Evolutionary conservation across 2,888 invertebrate genomes (phyloP), one percentile per base, ranked within the genome.

Genomic region (Tyria jacobaeae): DNA sequence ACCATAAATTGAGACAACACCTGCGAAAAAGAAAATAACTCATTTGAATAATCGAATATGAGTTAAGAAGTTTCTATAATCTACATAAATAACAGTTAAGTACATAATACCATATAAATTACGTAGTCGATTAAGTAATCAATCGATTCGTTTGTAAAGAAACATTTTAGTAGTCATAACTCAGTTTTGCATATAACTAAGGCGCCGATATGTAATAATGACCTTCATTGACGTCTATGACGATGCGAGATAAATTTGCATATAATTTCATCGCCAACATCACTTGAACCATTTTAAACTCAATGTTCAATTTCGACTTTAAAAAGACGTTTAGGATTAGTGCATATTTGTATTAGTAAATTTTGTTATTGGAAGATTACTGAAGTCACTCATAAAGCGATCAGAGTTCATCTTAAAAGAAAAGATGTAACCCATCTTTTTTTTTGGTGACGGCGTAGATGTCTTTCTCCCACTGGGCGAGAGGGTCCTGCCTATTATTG

Each of bases 11-110:
- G 10, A 47, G 9, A 60, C 62, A 56, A 51, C 55, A 49, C 51
- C 31, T 24, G 1, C 31, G 2, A 31, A 25, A 68, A 44, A 48
- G 54, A 75, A 57, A 64, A 55, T 62, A 44, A 60, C 50, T 50
- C n/a, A 64, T 64, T 64, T 60, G 21, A 70, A 69, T 73, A 60
- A 60, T 50, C 7, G 25, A 21, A 17, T 60, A 63, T 64, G 64
- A 58, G 37, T 60, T 51, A 31, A 52, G 31, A 62, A 65, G 66
- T 74, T 66, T 66, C 60, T 68, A 62, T 63, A 59, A 63, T 64
- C 62, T 47, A 65, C 50, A 57, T 64, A 60, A 21, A 39, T 44
- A 31, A 55, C 10, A 17, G 5, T 41, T 41, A 54, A 27, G 14
- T 35, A 39, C 15, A 64, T 56, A 57, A 64, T 52, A 49, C 24